Conservation (phyloP, 2,797 vertebrate species). For the Gila robusta region DNA sequence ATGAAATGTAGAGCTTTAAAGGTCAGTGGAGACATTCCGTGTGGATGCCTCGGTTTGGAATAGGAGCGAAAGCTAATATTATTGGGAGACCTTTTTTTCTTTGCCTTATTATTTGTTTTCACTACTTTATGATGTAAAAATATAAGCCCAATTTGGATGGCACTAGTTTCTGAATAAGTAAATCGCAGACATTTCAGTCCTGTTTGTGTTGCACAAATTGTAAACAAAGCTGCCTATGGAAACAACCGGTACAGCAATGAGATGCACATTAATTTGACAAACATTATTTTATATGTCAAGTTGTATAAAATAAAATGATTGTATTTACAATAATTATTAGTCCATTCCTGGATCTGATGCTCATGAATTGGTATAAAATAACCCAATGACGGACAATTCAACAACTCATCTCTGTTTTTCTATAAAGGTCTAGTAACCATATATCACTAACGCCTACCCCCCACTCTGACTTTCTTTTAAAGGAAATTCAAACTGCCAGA, state of each 20-base stretch:
- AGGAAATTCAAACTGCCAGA: constrained; percentile 57
- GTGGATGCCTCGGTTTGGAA: not conserved
- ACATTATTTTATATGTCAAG: not conserved
- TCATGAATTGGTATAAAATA: constrained; percentile 9
- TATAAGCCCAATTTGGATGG: not conserved
- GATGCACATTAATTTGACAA: not conserved
- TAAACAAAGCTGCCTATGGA: not conserved
- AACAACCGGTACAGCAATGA: not conserved
- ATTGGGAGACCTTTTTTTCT: not conserved
- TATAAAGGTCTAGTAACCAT: constrained; percentile 40
- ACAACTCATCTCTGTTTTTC: constrained; percentile 20
- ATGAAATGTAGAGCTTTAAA: constrained; percentile 63
- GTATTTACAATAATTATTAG: not conserved
- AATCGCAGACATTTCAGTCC: not conserved
- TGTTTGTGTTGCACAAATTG: not conserved
- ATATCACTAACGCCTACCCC: constrained; percentile 33
- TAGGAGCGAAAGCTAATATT: constrained; percentile 16
- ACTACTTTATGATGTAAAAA: not conserved
- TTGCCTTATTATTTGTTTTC: not conserved
- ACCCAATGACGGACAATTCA: not conserved
- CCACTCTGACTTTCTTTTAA: constrained; percentile 39
- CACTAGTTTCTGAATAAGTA: not conserved
- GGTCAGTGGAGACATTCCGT: constrained; percentile 65
- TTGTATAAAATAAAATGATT: not conserved
- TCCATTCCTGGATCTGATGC: not conserved